Base-by-base conservation (phyloP, 2,113 vertebrate species). In the Petrocephalus microphthalmus region DNA sequence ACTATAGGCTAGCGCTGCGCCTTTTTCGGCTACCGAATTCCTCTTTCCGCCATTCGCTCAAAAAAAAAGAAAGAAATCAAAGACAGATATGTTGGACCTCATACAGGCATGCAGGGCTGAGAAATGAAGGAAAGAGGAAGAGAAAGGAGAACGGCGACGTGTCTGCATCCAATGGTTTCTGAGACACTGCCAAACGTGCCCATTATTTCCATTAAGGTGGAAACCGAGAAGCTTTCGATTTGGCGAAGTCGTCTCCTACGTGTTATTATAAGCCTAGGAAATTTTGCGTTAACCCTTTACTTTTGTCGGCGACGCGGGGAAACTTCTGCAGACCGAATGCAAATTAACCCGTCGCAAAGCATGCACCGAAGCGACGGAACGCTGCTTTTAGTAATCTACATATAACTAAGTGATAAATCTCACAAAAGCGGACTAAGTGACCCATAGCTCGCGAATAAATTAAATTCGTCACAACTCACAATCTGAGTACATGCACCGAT, bases 81-180 rank as follows among this genome's bases (percentile, higher is more conserved):
- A 89, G 86, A 89, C 83, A 83, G 89, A 87, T 88, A 88, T 90
- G 78, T 92, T 89, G 91, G 90, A 92, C 85, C 74, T 84, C 19
- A 84, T 83, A 87, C 89, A 87, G 29, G 78, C 83, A 85, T 37
- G 82, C 56, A 71, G 47, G 8, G 74, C 15, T 17, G 20, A 85
- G 81, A 56, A 84, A 29, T 42, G 64, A 52, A 64, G 88, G 87
- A 85, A 88, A 64, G 53, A 54, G 90, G 88, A 57, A 89, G 54
- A 87, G 45, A 87, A 67, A 47, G 51, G 51, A 74, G 49, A 22
- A 47, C 86, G 93, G 95, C 94, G 94, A 95, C 95, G 95, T 95
- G 95, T 95, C 94, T 94, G 54, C 87, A 57, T 42, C 67, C 93
- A 93, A 89, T 83, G 86, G 52, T 88, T 74, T 86, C 54, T 88